A percentile compares a stretch with the other conserved stretches of the same genome.
These are phyloP conservation scores for Archilochus colubris DNA, from an alignment of 2,113 vertebrate species.

Conservation along the genomic window DNA sequence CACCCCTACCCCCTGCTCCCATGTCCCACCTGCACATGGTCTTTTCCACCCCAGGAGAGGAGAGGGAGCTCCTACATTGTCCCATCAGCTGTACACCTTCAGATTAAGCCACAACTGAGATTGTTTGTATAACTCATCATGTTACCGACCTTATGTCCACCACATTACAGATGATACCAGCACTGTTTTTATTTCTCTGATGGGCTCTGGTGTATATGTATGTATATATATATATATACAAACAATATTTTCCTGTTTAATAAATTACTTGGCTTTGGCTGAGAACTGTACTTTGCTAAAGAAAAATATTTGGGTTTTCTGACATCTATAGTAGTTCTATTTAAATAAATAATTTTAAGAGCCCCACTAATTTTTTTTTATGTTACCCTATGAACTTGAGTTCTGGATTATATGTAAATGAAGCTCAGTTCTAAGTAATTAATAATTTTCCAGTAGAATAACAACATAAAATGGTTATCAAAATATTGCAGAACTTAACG, in stretches of 20 bases:
- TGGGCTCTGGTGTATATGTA: background rate
- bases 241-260: background rate
- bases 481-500: background rate
- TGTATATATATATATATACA: background rate
- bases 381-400: background rate
- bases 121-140: background rate
- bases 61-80: background rate
- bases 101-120: background rate
- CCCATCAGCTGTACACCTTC: fast-evolving
- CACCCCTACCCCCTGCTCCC: background rate
- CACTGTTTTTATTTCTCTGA: background rate
- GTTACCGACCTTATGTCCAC: background rate
- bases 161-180: background rate
- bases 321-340: background rate
- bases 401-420: background rate
- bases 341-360: background rate
- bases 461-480: background rate
- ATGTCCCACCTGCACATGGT: fast-evolving
- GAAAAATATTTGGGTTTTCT: background rate
- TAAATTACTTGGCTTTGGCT: background rate
- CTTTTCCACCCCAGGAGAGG: background rate
- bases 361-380: background rate
- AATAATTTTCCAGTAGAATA: background rate
- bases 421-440: background rate
- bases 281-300: background rate